phyloP scores from a whole-genome alignment of 2,797 vertebrate genomes.

The Semaprochilodus insignis region DNA sequence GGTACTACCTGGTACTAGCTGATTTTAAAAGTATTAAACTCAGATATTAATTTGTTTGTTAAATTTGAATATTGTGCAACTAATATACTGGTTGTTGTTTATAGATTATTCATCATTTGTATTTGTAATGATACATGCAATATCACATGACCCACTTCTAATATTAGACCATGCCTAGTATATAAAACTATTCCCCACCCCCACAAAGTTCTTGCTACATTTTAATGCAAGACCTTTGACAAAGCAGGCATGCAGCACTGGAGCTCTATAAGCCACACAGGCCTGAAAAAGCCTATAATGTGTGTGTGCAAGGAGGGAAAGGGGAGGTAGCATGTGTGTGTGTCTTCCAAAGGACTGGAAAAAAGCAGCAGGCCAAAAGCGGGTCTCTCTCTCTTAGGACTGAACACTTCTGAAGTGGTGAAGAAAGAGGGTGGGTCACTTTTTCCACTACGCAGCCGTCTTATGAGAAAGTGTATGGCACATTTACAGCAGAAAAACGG shows the following conservation, averaged over 20 bases:
- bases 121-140: too few species aligned
- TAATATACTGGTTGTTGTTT: too few species aligned
- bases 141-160: not conserved
- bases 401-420: conserved; percentile 48
- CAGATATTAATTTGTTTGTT: too few species aligned
- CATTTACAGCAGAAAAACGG: conserved; percentile 28
- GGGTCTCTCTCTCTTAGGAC: conserved; percentile 34
- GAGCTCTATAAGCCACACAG: conserved; percentile 27
- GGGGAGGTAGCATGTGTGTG: conserved; percentile 7
- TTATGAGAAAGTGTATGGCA: conserved; percentile 42
- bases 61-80: too few species aligned
- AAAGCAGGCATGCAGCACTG: conserved; percentile 27
- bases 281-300: conserved; percentile 61
- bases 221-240: conserved; percentile 36
- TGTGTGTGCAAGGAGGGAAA: conserved; percentile 1
- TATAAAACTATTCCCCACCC: too few species aligned
- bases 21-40: too few species aligned
- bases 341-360: conserved; percentile 32
- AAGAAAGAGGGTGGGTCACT: conserved; percentile 51
- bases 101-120: too few species aligned
- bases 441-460: conserved; percentile 51
- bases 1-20: too few species aligned
- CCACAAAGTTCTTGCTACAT: conserved; percentile 14
- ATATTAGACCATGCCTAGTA: too few species aligned
- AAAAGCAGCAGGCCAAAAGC: conserved; percentile 40